These are phyloP conservation scores for Geopemphigus sp. DNA, from an alignment of 1,140 invertebrate species.

Conservation along the genomic window DNA sequence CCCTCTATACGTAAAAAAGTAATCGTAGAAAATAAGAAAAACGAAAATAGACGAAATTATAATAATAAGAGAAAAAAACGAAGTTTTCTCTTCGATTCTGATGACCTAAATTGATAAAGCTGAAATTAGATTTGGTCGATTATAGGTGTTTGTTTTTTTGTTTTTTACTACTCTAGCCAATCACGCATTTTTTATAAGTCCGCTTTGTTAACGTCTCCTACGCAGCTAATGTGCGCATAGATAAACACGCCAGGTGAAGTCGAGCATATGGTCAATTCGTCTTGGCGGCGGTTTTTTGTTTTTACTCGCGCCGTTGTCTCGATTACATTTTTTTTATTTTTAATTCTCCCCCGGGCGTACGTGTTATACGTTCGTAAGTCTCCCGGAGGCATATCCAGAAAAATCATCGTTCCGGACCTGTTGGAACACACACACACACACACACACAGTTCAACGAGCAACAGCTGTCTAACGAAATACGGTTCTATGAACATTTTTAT, in stretches of 20 bases:
- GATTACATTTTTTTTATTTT: conserved; percentile 17
- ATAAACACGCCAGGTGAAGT: conserved; percentile 41
- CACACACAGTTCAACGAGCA: not conserved
- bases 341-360: not conserved
- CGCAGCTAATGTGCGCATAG: not conserved
- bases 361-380: not conserved
- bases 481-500: not conserved
- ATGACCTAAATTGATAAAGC: conserved; percentile 28
- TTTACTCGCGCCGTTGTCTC: not conserved
- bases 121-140: not conserved
- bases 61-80: not conserved
- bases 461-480: conserved; percentile 13
- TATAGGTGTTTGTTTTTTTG: conserved; percentile 12
- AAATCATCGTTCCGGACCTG: conserved; percentile 23
- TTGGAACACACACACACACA: not conserved
- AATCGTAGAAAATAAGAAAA: not conserved
- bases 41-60: not conserved
- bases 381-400: not conserved
- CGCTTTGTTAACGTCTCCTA: not conserved
- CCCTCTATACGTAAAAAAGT: too few relatives aligned
- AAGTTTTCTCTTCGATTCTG: not conserved
- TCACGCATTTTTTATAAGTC: not conserved
- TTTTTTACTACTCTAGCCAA: conserved; percentile 13
- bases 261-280: conserved; percentile 44
- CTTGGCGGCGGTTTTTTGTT: conserved; percentile 36